Conservation (phyloP, 2,797 vertebrate species). For the Adelosebastes latens region DNA sequence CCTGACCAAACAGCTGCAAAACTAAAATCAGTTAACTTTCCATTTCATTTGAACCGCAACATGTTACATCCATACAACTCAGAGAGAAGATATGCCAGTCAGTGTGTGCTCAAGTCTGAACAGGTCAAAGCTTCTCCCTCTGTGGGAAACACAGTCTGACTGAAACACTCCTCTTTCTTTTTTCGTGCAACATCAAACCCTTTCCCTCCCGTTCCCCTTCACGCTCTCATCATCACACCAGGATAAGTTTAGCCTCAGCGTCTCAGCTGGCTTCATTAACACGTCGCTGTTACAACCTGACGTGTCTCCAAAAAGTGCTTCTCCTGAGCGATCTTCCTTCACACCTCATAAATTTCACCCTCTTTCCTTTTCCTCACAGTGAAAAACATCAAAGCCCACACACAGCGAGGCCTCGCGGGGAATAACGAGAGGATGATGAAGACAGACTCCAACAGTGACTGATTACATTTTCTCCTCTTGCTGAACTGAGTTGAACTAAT, state of each 20-base stretch:
- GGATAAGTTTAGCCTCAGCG: background rate
- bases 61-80: background rate
- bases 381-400: background rate
- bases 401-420: background rate
- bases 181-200: conserved; percentile 2
- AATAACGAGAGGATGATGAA: background rate
- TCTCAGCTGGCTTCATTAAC: conserved; percentile 5
- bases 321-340: background rate
- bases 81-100: background rate
- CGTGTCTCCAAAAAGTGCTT: background rate
- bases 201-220: background rate
- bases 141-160: conserved; percentile 5
- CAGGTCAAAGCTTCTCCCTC: conserved; percentile 19
- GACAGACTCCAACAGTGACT: background rate
- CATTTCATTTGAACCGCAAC: background rate
- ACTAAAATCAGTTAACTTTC: background rate
- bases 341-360: background rate
- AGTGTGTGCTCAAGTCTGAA: conserved; percentile 12
- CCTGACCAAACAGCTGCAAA: background rate
- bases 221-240: background rate
- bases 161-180: conserved; percentile 1
- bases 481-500: background rate
- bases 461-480: background rate
- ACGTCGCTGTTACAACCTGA: background rate
- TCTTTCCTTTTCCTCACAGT: background rate